Percentiles rank a stretch among this genome's conserved stretches.
Evolutionary conservation across 2,113 vertebrate genomes (phyloP).

Genomic region (Rhadina sibilatrix): DNA sequence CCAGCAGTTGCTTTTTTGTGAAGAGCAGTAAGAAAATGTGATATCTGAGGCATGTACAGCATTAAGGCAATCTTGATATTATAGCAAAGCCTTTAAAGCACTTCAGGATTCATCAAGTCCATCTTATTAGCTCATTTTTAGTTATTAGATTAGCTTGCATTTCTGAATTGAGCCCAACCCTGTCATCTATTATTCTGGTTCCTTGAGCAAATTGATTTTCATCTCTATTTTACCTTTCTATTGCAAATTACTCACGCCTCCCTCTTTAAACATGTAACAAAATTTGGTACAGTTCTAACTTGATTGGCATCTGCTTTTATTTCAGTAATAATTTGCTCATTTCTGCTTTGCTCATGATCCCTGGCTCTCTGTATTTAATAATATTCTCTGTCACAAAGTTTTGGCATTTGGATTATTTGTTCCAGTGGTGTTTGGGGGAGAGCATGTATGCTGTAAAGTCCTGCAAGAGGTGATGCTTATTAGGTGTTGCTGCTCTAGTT

Average conservation of each 20-base stretch:
- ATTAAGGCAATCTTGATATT: background rate
- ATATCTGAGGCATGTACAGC: background rate
- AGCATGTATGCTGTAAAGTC: background rate
- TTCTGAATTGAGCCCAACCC: background rate
- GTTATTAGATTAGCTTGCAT: constrained; percentile 19
- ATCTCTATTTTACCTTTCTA: background rate
- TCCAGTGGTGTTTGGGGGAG: background rate
- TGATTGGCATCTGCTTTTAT: constrained; percentile 2
- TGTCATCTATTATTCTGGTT: background rate
- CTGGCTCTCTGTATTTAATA: background rate
- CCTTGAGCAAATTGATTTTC: constrained; percentile 7
- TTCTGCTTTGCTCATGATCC: background rate
- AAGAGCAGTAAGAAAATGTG: background rate
- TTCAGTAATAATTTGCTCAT: constrained; percentile 1
- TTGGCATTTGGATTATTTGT: background rate
- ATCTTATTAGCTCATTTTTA: constrained; percentile 11
- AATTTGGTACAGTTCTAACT: background rate
- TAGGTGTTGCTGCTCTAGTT: background rate
- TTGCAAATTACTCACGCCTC: background rate
- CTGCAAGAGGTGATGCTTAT: background rate
- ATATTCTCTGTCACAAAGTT: background rate
- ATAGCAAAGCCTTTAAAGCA: background rate
- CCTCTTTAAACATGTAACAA: background rate
- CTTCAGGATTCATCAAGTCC: background rate
- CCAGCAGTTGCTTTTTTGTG: background rate